These are phyloP conservation scores for Drosophila meridionalis DNA, from an alignment of 2,888 invertebrate species.

Conservation along the genomic window DNA sequence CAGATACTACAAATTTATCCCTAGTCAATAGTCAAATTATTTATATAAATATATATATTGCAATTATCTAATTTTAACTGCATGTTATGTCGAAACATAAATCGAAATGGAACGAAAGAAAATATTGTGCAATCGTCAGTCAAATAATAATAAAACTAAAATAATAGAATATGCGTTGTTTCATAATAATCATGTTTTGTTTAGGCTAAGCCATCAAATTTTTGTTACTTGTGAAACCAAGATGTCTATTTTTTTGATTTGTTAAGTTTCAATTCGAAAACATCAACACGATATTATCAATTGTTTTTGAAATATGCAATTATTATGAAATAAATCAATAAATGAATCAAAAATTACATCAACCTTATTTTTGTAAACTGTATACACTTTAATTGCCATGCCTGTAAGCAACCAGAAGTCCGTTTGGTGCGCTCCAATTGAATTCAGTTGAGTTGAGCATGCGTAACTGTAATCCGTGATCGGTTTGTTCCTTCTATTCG, in stretches of 20 bases:
- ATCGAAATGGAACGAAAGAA: slow-evolving; percentile 8
- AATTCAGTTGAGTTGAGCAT: not conserved
- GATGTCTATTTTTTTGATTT: slow-evolving; percentile 59
- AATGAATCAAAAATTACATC: slow-evolving; percentile 29
- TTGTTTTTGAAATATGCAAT: slow-evolving; percentile 62
- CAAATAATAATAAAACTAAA: slow-evolving; percentile 34
- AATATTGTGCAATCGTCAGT: slow-evolving; percentile 46
- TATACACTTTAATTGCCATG: not conserved
- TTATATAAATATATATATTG: slow-evolving; percentile 59
- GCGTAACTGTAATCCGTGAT: not conserved
- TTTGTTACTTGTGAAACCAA: slow-evolving; percentile 58
- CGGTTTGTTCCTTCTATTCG: not conserved
- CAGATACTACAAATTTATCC: slow-evolving; percentile 77
- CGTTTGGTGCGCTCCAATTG: not conserved
- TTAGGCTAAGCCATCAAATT: slow-evolving; percentile 58
- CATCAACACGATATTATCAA: slow-evolving; percentile 69
- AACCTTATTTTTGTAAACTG: not conserved
- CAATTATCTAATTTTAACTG: slow-evolving; percentile 68
- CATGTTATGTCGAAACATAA: slow-evolving; percentile 45
- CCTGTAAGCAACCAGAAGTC: not conserved
- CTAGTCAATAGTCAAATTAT: slow-evolving; percentile 84
- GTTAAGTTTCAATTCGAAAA: slow-evolving; percentile 57
- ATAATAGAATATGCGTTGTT: slow-evolving; percentile 37
- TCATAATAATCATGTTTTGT: slow-evolving; percentile 52
- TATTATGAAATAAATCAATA: slow-evolving; percentile 49